These are phyloP conservation scores for Habroteleia sp. DNA, from an alignment of 2,888 invertebrate species.

Conservation along the genomic window DNA sequence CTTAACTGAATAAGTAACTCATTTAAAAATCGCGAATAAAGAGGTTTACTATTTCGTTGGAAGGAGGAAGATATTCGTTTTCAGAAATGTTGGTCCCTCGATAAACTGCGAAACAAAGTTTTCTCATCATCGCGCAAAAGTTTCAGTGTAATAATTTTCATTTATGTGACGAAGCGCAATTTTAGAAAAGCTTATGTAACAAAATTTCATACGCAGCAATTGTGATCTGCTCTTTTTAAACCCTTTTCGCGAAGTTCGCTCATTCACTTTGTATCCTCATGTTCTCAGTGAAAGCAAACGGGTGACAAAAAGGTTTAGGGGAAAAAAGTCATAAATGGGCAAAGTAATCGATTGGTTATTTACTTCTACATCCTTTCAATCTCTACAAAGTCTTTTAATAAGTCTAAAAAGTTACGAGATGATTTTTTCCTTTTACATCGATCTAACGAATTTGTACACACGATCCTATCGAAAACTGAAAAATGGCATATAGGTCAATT, in stretches of 20 bases:
- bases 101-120: slow-evolving; percentile 48
- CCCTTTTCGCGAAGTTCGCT: slow-evolving; percentile 12
- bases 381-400: too few relatives aligned
- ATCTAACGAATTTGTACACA: too few relatives aligned
- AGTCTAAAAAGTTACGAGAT: too few relatives aligned
- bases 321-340: slow-evolving; percentile 1
- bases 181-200: slow-evolving; percentile 49
- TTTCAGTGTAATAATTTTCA: slow-evolving; percentile 48
- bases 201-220: slow-evolving; percentile 33
- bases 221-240: slow-evolving; percentile 15
- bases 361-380: too few relatives aligned
- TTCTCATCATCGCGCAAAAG: slow-evolving; percentile 41
- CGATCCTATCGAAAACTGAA: too few relatives aligned
- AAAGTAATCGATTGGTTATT: slow-evolving; percentile 15
- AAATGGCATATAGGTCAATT: too few relatives aligned
- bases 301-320: slow-evolving; percentile 15
- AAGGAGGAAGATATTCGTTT: slow-evolving; percentile 23
- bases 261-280: slow-evolving; percentile 28
- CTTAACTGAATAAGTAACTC: slow-evolving; percentile 45
- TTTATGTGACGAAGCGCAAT: slow-evolving; percentile 44
- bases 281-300: slow-evolving; percentile 20
- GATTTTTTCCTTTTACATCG: too few relatives aligned
- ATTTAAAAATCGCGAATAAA: slow-evolving; percentile 43
- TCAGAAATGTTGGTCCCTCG: slow-evolving; percentile 26
- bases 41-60: neutral